These are phyloP conservation scores for Phalacrocorax carbo DNA, from an alignment of 2,113 vertebrate species.

Conservation along the genomic window DNA sequence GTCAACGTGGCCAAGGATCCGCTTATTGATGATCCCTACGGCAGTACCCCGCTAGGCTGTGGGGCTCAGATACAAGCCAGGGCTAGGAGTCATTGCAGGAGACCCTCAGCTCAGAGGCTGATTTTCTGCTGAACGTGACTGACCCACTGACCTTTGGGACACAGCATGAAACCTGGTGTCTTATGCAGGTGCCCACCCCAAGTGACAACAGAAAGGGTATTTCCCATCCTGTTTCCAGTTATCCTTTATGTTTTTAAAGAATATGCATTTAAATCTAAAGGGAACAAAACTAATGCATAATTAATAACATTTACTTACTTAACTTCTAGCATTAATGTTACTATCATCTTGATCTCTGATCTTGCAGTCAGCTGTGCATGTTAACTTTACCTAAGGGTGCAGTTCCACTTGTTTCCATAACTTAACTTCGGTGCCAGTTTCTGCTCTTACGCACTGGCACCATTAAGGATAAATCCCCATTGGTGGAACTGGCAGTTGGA, in stretches of 20 bases:
- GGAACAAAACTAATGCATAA: background rate
- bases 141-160: background rate
- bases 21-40: background rate
- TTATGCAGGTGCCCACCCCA: background rate
- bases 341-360: background rate
- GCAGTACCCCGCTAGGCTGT: background rate
- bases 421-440: background rate
- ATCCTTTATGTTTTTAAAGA: background rate
- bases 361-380: fast-evolving
- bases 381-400: background rate
- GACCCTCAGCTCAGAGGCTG: background rate
- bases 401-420: background rate
- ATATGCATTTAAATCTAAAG: background rate
- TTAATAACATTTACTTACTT: background rate
- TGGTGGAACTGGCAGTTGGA: background rate
- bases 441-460: background rate
- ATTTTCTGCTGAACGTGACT: background rate
- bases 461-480: background rate
- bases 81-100: background rate
- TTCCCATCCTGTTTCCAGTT: background rate
- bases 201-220: background rate
- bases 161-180: fast-evolving
- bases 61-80: background rate
- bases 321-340: background rate
- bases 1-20: background rate